These are phyloP conservation scores for Pedionomus torquatus DNA, from an alignment of 2,113 vertebrate genomes.

Conservation along the genomic window DNA sequence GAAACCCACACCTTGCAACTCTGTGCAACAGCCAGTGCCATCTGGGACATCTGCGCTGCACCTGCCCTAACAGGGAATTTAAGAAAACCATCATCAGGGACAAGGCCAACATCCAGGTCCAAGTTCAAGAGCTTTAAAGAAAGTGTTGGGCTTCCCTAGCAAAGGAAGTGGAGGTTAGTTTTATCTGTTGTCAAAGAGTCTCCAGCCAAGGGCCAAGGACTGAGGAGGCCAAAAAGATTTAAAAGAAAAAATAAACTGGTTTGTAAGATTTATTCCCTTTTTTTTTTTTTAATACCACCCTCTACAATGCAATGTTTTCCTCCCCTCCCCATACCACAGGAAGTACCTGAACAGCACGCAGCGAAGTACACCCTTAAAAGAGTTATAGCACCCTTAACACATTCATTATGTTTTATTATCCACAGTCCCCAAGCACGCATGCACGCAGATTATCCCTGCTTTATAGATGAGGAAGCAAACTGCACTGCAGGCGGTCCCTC, in stretches of 20 bases:
- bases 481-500: background rate
- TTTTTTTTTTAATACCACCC: background rate
- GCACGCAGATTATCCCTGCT: background rate
- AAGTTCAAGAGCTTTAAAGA: background rate
- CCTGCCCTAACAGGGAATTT: background rate
- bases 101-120: background rate
- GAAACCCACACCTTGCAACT: background rate
- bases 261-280: background rate
- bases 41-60: background rate
- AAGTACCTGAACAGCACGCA: conserved; percentile 24
- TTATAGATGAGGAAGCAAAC: background rate
- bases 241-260: background rate
- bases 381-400: conserved; percentile 31
- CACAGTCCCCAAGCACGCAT: background rate
- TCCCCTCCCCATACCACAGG: background rate
- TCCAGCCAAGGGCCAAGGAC: background rate
- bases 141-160: background rate
- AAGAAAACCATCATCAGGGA: background rate
- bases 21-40: background rate
- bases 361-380: conserved; percentile 15
- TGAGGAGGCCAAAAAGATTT: background rate
- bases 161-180: background rate
- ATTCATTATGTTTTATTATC: conserved; percentile 41
- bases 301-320: background rate
- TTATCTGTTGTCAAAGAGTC: background rate